Base-by-base conservation (phyloP, 2,113 vertebrate genomes). In the Tautogolabrus adspersus region DNA sequence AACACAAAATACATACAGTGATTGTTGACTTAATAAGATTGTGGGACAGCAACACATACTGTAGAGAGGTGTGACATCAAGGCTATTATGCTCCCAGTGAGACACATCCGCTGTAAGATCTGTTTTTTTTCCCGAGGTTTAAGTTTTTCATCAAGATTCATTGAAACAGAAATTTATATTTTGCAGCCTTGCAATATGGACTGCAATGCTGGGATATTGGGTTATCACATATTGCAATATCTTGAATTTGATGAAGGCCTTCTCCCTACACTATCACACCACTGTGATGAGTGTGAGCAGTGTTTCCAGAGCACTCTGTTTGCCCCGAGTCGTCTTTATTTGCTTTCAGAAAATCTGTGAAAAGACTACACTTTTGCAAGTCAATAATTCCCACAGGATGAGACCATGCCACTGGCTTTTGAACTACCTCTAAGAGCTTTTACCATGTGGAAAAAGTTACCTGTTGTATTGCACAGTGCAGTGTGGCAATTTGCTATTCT, bases 121-220 rank as follows among this genome's bases (percentile, higher is more conserved):
- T 46, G 51, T 40, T 42, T 15, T 42, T 49, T 66, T 56, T 18
- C 18, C 44, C 10, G 6, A 15, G 44, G 47, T 52, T 57, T 69
- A 44, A 47, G 57, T 72, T 18, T 40, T 54, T 44, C 21, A 19
- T 60, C 3, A 11, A 12, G n/a, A 38, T 47, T 23, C 5, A 52
- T 73, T 60, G 16, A 59, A 63, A 66, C 38, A 8, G 40, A 21
- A 26, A 77, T 66, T 46, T 37, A 30, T 19, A 58, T 52, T 40
- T 15, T 52, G 19, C 49, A 21, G 13, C 42, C 16, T 49, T 46
- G 12, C 44, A 46, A 15, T 46, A 46, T 46, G 16, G 7, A 21
- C 8, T 70, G 34, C 49, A 62, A 40, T 51, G 18, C 8, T 57
- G 23, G 38, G 44, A 64, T 42, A 68, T 22, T 44, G n/a, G 23